phyloP scores from a whole-genome alignment of 2,113 vertebrate genomes.

The Nothoprocta pentlandii region DNA sequence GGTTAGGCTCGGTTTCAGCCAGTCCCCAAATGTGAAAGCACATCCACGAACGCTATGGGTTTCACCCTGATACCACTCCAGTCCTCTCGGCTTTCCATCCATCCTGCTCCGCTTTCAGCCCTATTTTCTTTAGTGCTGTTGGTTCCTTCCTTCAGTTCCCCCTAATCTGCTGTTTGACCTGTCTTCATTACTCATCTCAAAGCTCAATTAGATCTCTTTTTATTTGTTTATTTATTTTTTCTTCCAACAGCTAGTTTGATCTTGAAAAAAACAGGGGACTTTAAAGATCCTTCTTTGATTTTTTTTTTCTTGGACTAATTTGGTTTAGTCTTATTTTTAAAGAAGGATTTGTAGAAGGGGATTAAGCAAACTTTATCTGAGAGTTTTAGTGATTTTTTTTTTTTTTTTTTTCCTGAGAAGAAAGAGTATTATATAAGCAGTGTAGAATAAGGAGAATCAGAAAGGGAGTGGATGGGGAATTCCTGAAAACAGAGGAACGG shows the following conservation, averaged over 20 bases:
- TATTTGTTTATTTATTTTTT: neutral
- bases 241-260: neutral
- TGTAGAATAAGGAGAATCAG: neutral
- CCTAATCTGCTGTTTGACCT: neutral
- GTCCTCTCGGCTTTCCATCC: neutral
- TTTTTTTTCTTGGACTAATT: neutral
- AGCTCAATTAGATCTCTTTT: neutral
- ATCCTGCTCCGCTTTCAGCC: neutral
- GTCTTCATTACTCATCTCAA: neutral
- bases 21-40: neutral
- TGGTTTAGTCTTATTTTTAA: neutral
- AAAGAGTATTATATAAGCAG: neutral
- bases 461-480: neutral
- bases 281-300: neutral
- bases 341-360: neutral
- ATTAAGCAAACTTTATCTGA: neutral
- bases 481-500: neutral
- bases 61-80: neutral
- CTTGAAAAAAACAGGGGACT: neutral
- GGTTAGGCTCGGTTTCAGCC: neutral
- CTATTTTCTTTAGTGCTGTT: neutral
- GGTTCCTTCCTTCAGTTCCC: neutral
- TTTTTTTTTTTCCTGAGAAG: neutral
- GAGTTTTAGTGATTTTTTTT: neutral
- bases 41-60: neutral